A percentile compares a stretch with the other conserved stretches of the same genome.
phyloP scores from a whole-genome alignment of 2,888 invertebrate genomes.

The Megamerina dolium region DNA sequence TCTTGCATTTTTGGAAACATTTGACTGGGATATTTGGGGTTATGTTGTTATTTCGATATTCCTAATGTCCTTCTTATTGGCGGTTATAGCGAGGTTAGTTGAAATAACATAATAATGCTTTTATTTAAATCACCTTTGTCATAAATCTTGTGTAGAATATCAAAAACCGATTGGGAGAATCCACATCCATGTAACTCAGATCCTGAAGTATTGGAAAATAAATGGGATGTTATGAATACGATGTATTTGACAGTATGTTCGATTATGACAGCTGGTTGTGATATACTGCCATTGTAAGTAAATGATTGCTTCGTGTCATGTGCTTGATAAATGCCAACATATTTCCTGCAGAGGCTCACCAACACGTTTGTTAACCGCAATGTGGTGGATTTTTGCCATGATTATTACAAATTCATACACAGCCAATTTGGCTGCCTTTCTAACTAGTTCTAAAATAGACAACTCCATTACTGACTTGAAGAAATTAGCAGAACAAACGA shows the following conservation, averaged over 20 bases:
- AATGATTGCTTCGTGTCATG: background rate
- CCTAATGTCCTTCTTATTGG: constrained; percentile 73
- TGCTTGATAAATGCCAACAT: background rate
- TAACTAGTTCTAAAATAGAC: constrained; percentile 85
- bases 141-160: constrained; percentile 56
- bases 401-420: constrained; percentile 85
- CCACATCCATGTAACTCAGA: constrained; percentile 86
- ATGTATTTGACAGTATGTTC: constrained; percentile 94
- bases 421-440: constrained; percentile 88
- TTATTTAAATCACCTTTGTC: too few relatives aligned
- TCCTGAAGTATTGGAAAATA: constrained; percentile 82
- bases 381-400: constrained; percentile 78
- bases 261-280: constrained; percentile 89
- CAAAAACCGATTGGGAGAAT: constrained; percentile 90
- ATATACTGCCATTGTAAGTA: constrained; percentile 78
- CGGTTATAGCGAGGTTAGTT: constrained; percentile 67
- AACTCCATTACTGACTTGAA: constrained; percentile 83
- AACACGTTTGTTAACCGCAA: constrained; percentile 68
- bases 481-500: constrained; percentile 83
- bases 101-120: too few relatives aligned
- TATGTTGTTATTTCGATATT: constrained; percentile 83
- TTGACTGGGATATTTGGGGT: constrained; percentile 83
- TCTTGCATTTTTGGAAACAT: constrained; percentile 82
- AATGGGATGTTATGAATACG: constrained; percentile 80
- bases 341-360: constrained; percentile 60